Percentiles rank a stretch among this genome's conserved stretches.
phyloP scores from a whole-genome alignment of 2,888 invertebrate species.

The Dryobotodes eremita region DNA sequence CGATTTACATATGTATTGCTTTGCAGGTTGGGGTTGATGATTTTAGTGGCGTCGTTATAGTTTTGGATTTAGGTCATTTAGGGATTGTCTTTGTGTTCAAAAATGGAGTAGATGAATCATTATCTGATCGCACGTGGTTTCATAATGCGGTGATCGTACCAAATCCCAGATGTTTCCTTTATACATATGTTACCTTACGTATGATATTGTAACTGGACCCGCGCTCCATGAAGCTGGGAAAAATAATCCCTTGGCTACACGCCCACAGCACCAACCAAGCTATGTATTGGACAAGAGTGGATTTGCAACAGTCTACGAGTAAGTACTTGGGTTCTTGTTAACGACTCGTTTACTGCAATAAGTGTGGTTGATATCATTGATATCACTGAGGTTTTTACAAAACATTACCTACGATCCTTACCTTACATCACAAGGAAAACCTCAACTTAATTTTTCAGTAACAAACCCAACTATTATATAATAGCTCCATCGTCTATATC shows the following conservation, averaged over 20 bases:
- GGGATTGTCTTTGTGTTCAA: neutral
- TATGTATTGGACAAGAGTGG: neutral
- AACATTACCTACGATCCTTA: neutral
- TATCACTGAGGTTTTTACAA: neutral
- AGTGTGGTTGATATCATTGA: neutral
- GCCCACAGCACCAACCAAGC: neutral
- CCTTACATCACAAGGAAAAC: conserved; percentile 15
- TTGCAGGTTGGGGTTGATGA: conserved; percentile 23
- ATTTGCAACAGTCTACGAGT: neutral
- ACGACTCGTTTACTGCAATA: neutral
- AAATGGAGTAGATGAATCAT: too few relatives aligned
- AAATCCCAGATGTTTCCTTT: too few relatives aligned
- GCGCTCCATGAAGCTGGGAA: neutral
- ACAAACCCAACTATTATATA: conserved; percentile 25
- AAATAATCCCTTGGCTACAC: neutral
- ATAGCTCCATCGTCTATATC: conserved; percentile 46
- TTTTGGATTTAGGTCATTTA: neutral
- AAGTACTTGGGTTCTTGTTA: neutral
- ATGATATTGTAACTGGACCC: neutral
- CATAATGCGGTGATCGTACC: neutral
- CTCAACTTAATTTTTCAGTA: conserved; percentile 22
- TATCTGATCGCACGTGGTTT: neutral
- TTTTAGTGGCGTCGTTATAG: neutral
- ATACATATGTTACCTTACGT: too few relatives aligned
- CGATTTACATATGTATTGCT: conserved; percentile 65